phyloP scores from a whole-genome alignment of 2,888 invertebrate genomes.

The Ditula angustiorana region DNA sequence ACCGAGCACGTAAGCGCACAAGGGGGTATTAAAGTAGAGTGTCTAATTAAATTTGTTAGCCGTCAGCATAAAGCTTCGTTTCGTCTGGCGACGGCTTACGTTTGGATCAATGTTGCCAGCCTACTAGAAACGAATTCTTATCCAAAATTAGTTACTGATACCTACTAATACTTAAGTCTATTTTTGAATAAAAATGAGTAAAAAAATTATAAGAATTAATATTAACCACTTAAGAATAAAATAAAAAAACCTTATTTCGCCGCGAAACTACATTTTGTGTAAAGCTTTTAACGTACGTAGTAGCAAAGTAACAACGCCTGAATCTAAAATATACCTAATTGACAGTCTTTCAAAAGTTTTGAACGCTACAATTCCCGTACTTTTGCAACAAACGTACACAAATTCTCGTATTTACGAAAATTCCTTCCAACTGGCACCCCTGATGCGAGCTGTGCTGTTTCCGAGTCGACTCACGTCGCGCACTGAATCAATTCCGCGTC shows the following conservation, averaged over 20 bases:
- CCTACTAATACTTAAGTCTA: too few species aligned
- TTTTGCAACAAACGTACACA: too few species aligned
- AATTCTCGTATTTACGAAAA: background rate
- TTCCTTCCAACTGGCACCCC: background rate
- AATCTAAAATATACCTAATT: too few species aligned
- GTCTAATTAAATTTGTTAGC: slow-evolving; percentile 76
- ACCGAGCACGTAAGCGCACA: slow-evolving; percentile 24
- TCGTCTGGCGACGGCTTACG: slow-evolving; percentile 64
- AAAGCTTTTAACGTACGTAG: too few species aligned
- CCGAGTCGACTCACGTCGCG: slow-evolving; percentile 74
- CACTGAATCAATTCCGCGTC: slow-evolving; percentile 83
- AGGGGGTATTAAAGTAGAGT: slow-evolving; percentile 57
- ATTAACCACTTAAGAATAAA: too few species aligned
- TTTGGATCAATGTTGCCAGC: slow-evolving; percentile 62
- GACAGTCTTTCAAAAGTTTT: too few species aligned
- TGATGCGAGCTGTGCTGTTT: slow-evolving; percentile 46
- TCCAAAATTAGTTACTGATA: background rate
- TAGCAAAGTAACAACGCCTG: too few species aligned
- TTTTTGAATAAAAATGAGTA: too few species aligned
- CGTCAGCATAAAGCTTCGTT: slow-evolving; percentile 75
- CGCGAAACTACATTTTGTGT: too few species aligned
- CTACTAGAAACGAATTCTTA: background rate
- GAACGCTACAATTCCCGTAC: background rate
- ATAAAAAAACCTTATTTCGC: too few species aligned
- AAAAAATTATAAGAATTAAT: too few species aligned